Evolutionary conservation across 2,888 invertebrate genomes (phyloP), one percentile per base, ranked within the genome.

Genomic region (Disparrhopalites patrizii): DNA sequence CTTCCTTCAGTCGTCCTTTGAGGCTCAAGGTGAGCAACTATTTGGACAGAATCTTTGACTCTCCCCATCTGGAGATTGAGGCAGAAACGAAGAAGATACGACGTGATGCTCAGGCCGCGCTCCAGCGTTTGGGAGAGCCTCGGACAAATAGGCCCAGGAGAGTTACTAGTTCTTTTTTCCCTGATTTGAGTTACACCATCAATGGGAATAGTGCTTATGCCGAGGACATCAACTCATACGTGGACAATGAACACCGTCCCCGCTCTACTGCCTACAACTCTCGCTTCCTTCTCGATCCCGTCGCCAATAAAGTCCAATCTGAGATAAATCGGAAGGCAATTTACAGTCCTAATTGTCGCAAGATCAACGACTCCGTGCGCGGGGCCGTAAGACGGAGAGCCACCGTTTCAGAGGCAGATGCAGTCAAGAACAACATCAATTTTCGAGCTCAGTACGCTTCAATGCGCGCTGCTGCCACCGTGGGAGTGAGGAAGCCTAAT

Each of bases 41-140:
- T 28, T 51, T 65, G n/a, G 65, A 65, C 18, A 58, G 58, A 20
- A 43, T 65, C 0, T 36, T 50, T 18, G 57, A 64, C 50, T 58
- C 65, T 13, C 65, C 65, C 1, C 58, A 65, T 58, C 58, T 65
- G 65, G 65, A 58, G 31, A 58, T 65, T 36, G 65, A 58, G 31
- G 36, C 51, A 13, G 65, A 65, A 18, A 65, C 65, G 7, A 18
- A 52, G 8, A 65, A 58, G 27, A 65, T 65, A 23, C 65, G 65
- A 3, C 65, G 57, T 2, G 65, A 65, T 52, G 65, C 65, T 10
- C 51, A 65, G 18, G 50, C 65, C 10, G 65, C 58, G 0, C 65
- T 65, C 5, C 27, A 58, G 25, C 58, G 65, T n/a, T 30, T 65
- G 38, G 52, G 38, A 8, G 65, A 65, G 25, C 51, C 57, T 2